Conservation (phyloP, 2,113 vertebrate species). For the Cyprinodon variegatus region DNA sequence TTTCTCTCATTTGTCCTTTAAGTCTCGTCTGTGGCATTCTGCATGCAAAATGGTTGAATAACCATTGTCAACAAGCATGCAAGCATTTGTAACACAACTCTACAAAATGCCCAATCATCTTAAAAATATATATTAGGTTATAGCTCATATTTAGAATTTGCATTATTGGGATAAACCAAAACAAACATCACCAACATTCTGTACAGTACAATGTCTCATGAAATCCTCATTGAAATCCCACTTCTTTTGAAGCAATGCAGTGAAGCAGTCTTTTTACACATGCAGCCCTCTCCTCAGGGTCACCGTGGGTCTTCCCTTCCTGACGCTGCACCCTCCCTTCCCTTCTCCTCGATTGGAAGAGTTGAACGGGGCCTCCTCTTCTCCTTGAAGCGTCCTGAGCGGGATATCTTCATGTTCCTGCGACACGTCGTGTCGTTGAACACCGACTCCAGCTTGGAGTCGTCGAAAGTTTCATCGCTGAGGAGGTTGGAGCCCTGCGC, state of each 20-base stretch:
- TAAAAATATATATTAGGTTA: constrained; percentile 2
- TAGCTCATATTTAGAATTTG: constrained; percentile 3
- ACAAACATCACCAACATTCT: constrained; percentile 25
- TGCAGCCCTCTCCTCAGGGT: constrained; percentile 8
- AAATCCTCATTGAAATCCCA: constrained; percentile 22
- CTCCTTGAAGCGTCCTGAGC: constrained; percentile 93
- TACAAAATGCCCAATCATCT: constrained; percentile 10
- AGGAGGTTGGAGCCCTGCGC: constrained; percentile 48
- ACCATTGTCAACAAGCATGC: neutral
- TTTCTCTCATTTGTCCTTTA: neutral
- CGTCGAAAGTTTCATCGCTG: constrained; percentile 69
- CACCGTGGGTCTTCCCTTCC: constrained; percentile 53
- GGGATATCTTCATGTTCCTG: constrained; percentile 89
- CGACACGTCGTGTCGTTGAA: constrained; percentile 83
- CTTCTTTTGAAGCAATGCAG: constrained; percentile 26
- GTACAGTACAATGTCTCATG: constrained; percentile 18
- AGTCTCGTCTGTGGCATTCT: constrained; percentile 8
- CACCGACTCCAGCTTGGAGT: constrained; percentile 70
- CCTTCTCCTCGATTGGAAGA: constrained; percentile 82
- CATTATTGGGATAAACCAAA: constrained; percentile 4
- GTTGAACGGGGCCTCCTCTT: constrained; percentile 83
- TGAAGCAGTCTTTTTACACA: constrained; percentile 31
- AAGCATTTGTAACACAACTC: neutral
- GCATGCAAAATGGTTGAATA: constrained; percentile 10
- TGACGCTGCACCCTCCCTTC: constrained; percentile 65